Evolutionary conservation across 2,888 invertebrate genomes (phyloP).

Genomic region (Falcaria lacertinaria): DNA sequence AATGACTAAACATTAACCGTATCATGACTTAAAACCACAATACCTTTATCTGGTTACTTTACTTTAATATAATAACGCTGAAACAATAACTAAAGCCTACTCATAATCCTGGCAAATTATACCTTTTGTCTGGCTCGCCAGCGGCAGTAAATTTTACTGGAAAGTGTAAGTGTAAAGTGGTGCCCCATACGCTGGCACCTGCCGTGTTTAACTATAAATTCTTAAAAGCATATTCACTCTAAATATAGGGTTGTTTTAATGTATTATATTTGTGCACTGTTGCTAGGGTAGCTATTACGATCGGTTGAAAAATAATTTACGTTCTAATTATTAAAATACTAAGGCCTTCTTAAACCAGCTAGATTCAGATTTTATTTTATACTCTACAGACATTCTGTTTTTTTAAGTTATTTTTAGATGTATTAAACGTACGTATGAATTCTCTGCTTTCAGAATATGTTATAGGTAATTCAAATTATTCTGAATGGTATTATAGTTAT

Average conservation of each 20-base stretch:
- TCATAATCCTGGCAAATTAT: slow-evolving; percentile 1
- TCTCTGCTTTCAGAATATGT: too few relatives aligned
- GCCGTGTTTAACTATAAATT: slow-evolving; percentile 13
- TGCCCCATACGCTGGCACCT: slow-evolving; percentile 18
- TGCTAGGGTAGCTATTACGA: too few relatives aligned
- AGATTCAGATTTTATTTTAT: too few relatives aligned
- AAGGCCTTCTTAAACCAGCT: too few relatives aligned
- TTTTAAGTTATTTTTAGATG: too few relatives aligned
- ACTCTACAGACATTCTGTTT: too few relatives aligned
- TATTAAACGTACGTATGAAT: too few relatives aligned
- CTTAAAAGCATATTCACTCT: slow-evolving; percentile 9
- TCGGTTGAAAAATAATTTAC: too few relatives aligned
- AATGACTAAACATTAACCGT: neutral
- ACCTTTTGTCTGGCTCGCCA: slow-evolving; percentile 11
- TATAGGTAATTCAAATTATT: too few relatives aligned
- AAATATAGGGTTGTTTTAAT: neutral
- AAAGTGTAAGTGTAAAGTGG: slow-evolving; percentile 19
- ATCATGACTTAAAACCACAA: neutral
- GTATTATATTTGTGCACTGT: too few relatives aligned
- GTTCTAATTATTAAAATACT: too few relatives aligned
- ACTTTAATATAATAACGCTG: neutral
- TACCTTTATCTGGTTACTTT: neutral
- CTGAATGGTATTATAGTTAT: too few relatives aligned
- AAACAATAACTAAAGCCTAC: neutral
- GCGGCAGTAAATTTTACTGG: slow-evolving; percentile 20